phyloP scores from a whole-genome alignment of 2,888 invertebrate species.

The Agrochola lychnidis region DNA sequence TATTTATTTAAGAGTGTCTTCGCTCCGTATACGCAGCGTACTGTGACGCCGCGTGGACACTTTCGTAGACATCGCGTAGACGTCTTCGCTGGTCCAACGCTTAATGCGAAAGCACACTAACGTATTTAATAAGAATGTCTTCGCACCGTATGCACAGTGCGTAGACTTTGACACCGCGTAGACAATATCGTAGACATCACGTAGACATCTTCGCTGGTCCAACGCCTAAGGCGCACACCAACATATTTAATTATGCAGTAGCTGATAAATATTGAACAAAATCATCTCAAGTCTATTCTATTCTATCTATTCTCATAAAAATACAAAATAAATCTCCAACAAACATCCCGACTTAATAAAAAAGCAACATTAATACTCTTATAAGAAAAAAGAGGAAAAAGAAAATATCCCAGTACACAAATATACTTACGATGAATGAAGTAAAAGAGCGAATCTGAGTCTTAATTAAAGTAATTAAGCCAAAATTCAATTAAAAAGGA shows the following conservation, averaged over 20 bases:
- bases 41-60: neutral
- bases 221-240: neutral
- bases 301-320: neutral
- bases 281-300: neutral
- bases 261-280: neutral
- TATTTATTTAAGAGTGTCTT: neutral
- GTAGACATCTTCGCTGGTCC: neutral
- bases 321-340: constrained; percentile 10
- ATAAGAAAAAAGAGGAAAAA: constrained; percentile 29
- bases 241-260: neutral
- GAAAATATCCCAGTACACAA: constrained; percentile 46
- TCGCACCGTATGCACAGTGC: too few species aligned
- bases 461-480: constrained; percentile 67
- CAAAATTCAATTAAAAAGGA: constrained; percentile 63
- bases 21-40: neutral
- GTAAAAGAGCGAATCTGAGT: constrained; percentile 49
- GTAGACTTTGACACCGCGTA: too few species aligned
- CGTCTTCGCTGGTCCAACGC: too few species aligned
- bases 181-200: neutral
- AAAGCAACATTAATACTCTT: constrained; percentile 29
- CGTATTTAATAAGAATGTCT: too few species aligned
- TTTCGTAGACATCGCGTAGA: neutral
- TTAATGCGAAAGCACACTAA: too few species aligned
- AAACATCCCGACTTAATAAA: constrained; percentile 24
- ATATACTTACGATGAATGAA: constrained; percentile 40